These are phyloP conservation scores for Thamnaconus septentrionalis DNA, from an alignment of 2,113 vertebrate genomes.

Conservation along the genomic window DNA sequence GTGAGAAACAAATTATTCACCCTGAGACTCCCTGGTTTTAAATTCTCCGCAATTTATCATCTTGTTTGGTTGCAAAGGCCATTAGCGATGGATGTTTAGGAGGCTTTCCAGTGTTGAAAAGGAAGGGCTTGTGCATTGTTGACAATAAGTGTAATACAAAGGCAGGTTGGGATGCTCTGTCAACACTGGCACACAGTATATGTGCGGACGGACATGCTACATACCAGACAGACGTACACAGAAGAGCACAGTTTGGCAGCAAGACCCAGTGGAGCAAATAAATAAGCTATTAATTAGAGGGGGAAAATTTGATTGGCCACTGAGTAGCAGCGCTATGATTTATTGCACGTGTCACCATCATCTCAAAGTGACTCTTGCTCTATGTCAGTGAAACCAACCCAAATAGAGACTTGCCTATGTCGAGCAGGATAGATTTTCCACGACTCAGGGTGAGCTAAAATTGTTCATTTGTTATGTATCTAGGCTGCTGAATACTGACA, in stretches of 20 bases:
- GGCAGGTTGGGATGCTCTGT: conserved; percentile 49
- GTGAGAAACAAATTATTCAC: conserved; percentile 29
- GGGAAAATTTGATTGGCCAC: conserved; percentile 75
- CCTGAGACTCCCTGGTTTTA: conserved; percentile 32
- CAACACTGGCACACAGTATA: conserved; percentile 24
- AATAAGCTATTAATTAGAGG: conserved; percentile 78
- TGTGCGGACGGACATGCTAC: background rate
- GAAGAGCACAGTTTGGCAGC: conserved; percentile 22
- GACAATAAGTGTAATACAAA: conserved; percentile 22
- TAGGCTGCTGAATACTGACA: conserved; percentile 70
- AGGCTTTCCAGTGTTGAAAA: conserved; percentile 14
- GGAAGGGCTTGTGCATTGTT: conserved; percentile 5
- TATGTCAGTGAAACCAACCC: conserved; percentile 51
- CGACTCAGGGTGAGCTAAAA: conserved; percentile 64
- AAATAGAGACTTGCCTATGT: conserved; percentile 62
- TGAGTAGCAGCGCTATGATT: conserved; percentile 69
- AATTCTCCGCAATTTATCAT: conserved; percentile 21
- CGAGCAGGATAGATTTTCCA: conserved; percentile 63
- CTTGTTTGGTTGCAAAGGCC: conserved; percentile 24
- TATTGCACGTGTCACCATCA: conserved; percentile 73
- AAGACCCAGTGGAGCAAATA: conserved; percentile 68
- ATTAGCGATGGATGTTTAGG: too few relatives aligned
- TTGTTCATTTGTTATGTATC: conserved; percentile 72
- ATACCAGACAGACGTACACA: conserved; percentile 27
- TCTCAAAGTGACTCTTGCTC: conserved; percentile 72